Percentiles rank a stretch among this genome's conserved stretches.
Conservation (phyloP, 2,113 vertebrate genomes). For the Passer domesticus region DNA sequence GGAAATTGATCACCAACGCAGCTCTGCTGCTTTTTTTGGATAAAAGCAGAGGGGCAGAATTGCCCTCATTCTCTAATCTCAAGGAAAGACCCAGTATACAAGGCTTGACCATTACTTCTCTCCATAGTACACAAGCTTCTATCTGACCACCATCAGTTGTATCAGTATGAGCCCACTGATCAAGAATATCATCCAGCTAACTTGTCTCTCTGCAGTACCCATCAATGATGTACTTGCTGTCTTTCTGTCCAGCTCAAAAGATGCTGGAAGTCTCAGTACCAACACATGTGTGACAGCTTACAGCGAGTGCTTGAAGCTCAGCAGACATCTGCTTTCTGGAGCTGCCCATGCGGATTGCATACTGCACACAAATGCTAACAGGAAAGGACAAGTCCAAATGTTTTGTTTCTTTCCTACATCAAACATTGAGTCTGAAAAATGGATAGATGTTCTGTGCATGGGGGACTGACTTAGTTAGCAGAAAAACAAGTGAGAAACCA, state of each 20-base stretch:
- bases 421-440: background rate
- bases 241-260: background rate
- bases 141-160: background rate
- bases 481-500: background rate
- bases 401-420: background rate
- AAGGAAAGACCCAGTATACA: background rate
- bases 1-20: background rate
- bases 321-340: background rate
- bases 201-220: background rate
- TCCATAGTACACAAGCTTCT: background rate
- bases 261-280: background rate
- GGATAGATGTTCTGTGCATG: background rate
- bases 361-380: background rate
- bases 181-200: background rate
- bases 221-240: background rate
- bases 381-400: background rate
- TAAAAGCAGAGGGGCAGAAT: background rate
- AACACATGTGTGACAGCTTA: background rate
- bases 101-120: background rate
- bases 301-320: accelerated
- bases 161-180: background rate
- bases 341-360: background rate
- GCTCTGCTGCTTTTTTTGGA: background rate
- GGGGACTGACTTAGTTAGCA: background rate
- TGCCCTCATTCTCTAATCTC: background rate